phyloP scores from a whole-genome alignment of 2,888 invertebrate species.

The Dasypogon diadema region DNA sequence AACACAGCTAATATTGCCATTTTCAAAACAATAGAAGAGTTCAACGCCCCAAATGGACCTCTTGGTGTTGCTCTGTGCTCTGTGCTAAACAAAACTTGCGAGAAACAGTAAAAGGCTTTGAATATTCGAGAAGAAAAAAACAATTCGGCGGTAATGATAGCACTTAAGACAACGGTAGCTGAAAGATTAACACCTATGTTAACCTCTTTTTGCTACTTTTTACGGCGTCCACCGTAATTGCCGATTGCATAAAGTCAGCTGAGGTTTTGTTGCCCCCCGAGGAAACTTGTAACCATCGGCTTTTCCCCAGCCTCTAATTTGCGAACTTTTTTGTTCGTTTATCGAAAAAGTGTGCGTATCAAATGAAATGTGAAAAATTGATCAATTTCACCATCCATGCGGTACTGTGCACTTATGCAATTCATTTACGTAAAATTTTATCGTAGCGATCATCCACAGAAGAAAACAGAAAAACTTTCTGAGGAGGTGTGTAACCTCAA shows the following conservation, averaged over 20 bases:
- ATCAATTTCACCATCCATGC: constrained; percentile 2
- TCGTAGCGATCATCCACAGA: not conserved
- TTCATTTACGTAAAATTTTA: constrained; percentile 27
- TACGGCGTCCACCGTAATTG: no score
- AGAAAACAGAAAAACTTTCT: not conserved
- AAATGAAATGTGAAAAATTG: constrained; percentile 11
- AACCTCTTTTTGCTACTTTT: not conserved
- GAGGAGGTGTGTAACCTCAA: constrained; percentile 13
- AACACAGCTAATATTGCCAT: no score
- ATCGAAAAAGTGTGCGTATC: not conserved
- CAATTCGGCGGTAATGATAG: not conserved
- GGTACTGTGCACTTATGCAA: constrained; percentile 14
- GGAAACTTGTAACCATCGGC: no score
- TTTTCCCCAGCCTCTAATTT: no score
- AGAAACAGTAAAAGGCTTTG: no score
- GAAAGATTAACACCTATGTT: constrained; percentile 15
- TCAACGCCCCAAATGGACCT: no score
- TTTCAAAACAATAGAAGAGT: constrained; percentile 5
- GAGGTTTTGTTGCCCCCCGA: no score
- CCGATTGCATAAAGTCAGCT: not conserved
- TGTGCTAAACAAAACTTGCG: no score
- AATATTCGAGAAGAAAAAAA: constrained; percentile 10
- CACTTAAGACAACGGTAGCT: not conserved
- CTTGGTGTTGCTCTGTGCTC: no score
- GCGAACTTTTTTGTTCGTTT: no score